Evolutionary conservation across 2,113 vertebrate species (phyloP).

Genomic region (Melanerpes aurifrons): DNA sequence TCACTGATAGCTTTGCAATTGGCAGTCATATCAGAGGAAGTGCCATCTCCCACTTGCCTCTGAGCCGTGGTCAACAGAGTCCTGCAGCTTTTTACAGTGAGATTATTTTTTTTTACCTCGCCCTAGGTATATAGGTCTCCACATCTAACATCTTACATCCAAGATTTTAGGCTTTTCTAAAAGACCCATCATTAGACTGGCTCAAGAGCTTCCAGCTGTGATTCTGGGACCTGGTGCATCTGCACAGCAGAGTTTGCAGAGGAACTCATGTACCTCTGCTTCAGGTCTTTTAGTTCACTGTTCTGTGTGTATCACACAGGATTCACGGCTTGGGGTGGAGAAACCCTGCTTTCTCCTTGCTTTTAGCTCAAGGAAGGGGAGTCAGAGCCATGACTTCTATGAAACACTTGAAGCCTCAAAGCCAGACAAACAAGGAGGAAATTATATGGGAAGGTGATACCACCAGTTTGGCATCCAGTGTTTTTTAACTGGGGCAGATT

Average conservation of each 20-base stretch:
- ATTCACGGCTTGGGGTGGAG: neutral
- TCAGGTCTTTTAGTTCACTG: neutral
- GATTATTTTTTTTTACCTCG: neutral
- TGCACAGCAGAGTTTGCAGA: neutral
- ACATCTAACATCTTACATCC: neutral
- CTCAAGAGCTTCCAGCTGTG: neutral
- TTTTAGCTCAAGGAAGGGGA: neutral
- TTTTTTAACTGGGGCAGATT: neutral
- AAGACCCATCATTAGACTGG: neutral
- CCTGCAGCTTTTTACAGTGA: too few relatives aligned
- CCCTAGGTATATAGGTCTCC: neutral
- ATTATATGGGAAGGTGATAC: neutral
- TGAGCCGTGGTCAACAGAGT: neutral
- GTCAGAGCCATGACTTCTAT: neutral
- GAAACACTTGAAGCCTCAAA: neutral
- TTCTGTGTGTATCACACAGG: too few relatives aligned
- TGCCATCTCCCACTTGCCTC: neutral
- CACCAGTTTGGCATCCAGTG: neutral
- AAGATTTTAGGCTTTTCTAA: neutral
- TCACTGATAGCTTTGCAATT: neutral
- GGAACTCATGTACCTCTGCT: fast-evolving
- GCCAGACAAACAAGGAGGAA: neutral
- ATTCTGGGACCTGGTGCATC: neutral
- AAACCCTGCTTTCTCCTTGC: neutral
- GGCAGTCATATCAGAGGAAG: neutral